Base-by-base conservation (phyloP, 2,797 vertebrate genomes). In the Acanthurus lineatus region DNA sequence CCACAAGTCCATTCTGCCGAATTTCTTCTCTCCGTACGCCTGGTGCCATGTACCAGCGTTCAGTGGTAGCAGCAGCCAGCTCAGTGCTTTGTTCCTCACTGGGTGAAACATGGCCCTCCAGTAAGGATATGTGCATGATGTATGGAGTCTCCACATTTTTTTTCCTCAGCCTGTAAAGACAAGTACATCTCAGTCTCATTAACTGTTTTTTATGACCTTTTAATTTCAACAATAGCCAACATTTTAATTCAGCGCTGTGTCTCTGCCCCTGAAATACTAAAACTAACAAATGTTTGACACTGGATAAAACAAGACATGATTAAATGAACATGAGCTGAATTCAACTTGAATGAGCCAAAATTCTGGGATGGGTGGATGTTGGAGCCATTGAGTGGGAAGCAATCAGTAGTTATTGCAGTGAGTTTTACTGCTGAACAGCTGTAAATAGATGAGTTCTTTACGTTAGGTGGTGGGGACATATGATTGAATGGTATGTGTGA, bases 31-130 rank as follows among this genome's bases (percentile, higher is more conserved):
- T 90, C 54, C 82, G 89, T 19, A 95, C 91, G 3, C 94, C 94
- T 0, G 95, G 95, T 6, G 88, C 90, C 77, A 79, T 88, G 87
- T 96, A 96, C 90, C 91, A 92, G 76, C 95, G 91, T 79, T 96
- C 94, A 52, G 92, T 68, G 4, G 69, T 83, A 1, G 84, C 83
- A 9, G 90, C 84, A 49, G 94, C 95, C 69, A 95, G 85, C 59
- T 87, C 83, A 2, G 69, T 11, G 15, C 14, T 57, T 52, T 28
- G 77, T 7, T 15, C 70, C 28, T 83, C 60, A 20, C 15, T 74
- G 42, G 91, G 76, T 1, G 86, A 81, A 53, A 93, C 88, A 51
- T 96, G 94, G 8, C 94, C 95, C 19, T 84, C 76, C 74, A 95
- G 91, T 3, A 96, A 81, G 4, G 94, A 89, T 74, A 96, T 3